A percentile compares a stretch with the other conserved stretches of the same genome.
Conservation (phyloP, 2,113 vertebrate genomes). For the human region GRCh38 chrX:16777501-16778000, state of each 20-base stretch:
- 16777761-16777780: too few species aligned
- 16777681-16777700: neutral
- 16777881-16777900: neutral
- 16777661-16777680: neutral
- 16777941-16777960: neutral
- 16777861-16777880: neutral
- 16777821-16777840: neutral
- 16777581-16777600: too few species aligned
- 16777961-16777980: neutral
- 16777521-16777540: too few species aligned
- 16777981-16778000: neutral
- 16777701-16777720: too few species aligned
- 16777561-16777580: too few species aligned
- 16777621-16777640: neutral
- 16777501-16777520: too few species aligned
- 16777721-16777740: too few species aligned
- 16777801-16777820: too few species aligned
- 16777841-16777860: neutral
- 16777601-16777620: too few species aligned
- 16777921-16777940: neutral
- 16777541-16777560: too few species aligned
- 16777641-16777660: neutral
- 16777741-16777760: too few species aligned
- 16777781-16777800: too few species aligned
- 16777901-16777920: neutral